Base-by-base conservation (phyloP, 2,113 vertebrate genomes). In the Engraulis encrasicolus region DNA sequence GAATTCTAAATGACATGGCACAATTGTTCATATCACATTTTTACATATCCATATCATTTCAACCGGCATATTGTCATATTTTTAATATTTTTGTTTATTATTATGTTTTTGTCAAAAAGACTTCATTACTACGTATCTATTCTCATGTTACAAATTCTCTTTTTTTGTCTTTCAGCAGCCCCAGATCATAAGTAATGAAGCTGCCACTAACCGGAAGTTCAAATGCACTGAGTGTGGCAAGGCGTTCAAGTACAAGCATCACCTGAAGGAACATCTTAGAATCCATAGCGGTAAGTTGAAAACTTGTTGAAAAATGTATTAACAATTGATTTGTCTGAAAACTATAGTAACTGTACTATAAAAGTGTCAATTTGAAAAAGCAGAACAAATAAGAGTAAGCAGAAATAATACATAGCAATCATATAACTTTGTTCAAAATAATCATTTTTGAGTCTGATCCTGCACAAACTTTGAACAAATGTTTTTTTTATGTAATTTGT, bases 241-340 rank as follows among this genome's bases (percentile, higher is more conserved):
- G 93, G 98, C 98, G 91, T 99, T 99, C 95, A 99, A 99, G 91
- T 99, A 99, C 89, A 99, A 99, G 90, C 98, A 99, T 94, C 98
- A 99, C 94, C 95, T 99, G 92, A 99, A 99, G 93, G 98, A 99
- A 93, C 98, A 99, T 95, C 97, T 99, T 89, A 96, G 98, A 89
- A 99, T 99, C 93, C 98, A 99, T 94, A 99, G 97, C 85, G 98
- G 98, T 99, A 92, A 96, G 97, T 96, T 92, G 86, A 88, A 2
- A n/a, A n/a, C n/a, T 50, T 83, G 52, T 79, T 58, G 54, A n/a
- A 7, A 58, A 23, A 6, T 23, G 31, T 48, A 78, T 78, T 34
- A 7, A 79, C 37, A 31, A 74, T 6, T n/a, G 50, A 1, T 3
- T 18, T 52, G 14, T 52, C 19, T 52, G 18, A 52, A 52, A 18